Percentiles rank a stretch among this genome's conserved stretches.
Conservation (phyloP, 2,797 vertebrate genomes). For the Gambusia yucatana region DNA sequence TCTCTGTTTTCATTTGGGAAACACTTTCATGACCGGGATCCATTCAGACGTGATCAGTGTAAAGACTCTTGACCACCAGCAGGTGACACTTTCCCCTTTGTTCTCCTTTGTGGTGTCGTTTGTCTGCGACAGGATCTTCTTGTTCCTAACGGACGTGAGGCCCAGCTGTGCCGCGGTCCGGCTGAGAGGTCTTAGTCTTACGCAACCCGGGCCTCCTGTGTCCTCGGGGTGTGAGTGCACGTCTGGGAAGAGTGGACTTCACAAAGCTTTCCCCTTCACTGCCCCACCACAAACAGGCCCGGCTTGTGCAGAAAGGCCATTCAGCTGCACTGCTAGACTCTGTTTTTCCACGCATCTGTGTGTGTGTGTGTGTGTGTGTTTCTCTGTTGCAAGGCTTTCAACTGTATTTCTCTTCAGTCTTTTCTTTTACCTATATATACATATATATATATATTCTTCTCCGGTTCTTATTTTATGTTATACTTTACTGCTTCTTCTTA, state of each 20-base stretch:
- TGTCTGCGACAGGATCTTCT: conserved; percentile 53
- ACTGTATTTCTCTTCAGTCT: conserved; percentile 24
- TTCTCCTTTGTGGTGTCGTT: conserved; percentile 66
- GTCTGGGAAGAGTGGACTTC: conserved; percentile 63
- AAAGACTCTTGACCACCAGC: conserved; percentile 70
- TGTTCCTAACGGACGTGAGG: conserved; percentile 55
- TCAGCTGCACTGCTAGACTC: conserved; percentile 65
- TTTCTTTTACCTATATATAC: no score
- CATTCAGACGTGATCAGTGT: conserved; percentile 38
- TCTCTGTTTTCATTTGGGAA: not conserved
- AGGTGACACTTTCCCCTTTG: conserved; percentile 83
- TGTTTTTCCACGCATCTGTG: conserved; percentile 30
- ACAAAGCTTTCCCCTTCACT: conserved; percentile 76
- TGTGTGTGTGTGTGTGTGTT: conserved; percentile 40
- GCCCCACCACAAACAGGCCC: conserved; percentile 61
- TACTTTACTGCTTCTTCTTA: no score
- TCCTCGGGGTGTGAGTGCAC: conserved; percentile 68
- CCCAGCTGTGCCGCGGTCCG: conserved; percentile 26
- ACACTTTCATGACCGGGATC: not conserved
- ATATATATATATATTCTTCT: conserved; percentile 1
- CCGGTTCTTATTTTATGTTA: not conserved
- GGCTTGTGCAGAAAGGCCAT: conserved; percentile 65
- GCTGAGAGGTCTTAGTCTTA: conserved; percentile 63
- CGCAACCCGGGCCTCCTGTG: conserved; percentile 59
- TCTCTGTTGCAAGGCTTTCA: conserved; percentile 37